Evolutionary conservation across 2,888 invertebrate genomes (phyloP), one percentile per base, ranked within the genome.

Genomic region (Sphinx pinastri): DNA sequence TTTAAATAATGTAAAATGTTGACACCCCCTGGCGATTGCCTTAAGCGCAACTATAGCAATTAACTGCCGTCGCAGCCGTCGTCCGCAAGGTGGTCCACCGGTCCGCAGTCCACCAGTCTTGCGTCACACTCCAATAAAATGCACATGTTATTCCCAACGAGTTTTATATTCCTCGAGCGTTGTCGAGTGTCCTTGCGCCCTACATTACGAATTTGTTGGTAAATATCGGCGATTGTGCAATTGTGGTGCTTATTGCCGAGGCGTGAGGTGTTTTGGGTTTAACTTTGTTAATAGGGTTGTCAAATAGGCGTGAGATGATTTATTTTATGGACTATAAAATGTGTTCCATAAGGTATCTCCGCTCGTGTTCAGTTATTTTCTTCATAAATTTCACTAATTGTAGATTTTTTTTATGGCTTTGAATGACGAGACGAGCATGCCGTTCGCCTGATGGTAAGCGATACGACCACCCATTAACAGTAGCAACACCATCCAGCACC

Each of bases 41-140:
- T 79, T 77, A 76, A 75, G 72, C 75, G 74, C 73, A 72, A 71
- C 70, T 69, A 52, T 71, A 71, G 71, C 73, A 76, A 78, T 78
- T 76, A 79, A 74, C 76, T 72, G 68, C 25, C 25, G 72, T 77
- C 74, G 74, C 59, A 31, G 58, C 31, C 55, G 55, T 19, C 19
- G 19, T 55, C 55, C 11, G 58, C 58, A 38, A 31, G 38, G 63
- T 19, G 60, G 47, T 60, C 60, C 60, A 63, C 47, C 12, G 19
- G 49, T 55, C 55, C 19, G 58, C 58, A 38, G 47, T 60, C 60
- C 60, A 63, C 47, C 12, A 12, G 49, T 38, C 19, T 63, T 47
- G 19, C 25, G 63, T 63, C 63, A 63, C 60, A 47, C 45, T 49
- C 19, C 13, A 55, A 55, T 13, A 16, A 12, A 16, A 58, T 58